phyloP scores from a whole-genome alignment of 2,113 vertebrate species.

The Perca flavescens region DNA sequence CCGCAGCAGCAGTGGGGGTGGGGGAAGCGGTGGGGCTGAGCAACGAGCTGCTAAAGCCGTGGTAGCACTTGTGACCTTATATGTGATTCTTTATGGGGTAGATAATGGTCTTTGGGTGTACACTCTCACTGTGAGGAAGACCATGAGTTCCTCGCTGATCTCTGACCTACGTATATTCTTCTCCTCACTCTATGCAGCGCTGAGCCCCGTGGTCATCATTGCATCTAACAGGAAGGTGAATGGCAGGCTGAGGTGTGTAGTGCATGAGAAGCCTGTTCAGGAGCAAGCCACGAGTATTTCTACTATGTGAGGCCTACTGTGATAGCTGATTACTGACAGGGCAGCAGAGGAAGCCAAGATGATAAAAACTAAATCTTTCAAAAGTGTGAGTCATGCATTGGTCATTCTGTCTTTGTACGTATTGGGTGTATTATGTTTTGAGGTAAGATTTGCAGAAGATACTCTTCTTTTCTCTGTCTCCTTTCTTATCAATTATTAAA shows the following conservation, averaged over 20 bases:
- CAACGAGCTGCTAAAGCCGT: conserved; percentile 80
- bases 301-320: conserved; percentile 39
- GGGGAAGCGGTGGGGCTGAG: conserved; percentile 52
- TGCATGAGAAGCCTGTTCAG: conserved; percentile 41
- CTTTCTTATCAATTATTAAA: background rate
- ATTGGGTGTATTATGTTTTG: background rate
- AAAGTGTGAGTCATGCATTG: background rate
- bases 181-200: conserved; percentile 80
- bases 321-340: conserved; percentile 8
- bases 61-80: conserved; percentile 79
- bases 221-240: conserved; percentile 83
- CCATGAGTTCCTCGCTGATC: conserved; percentile 76
- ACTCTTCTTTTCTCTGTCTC: background rate
- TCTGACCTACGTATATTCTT: conserved; percentile 84
- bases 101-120: conserved; percentile 86
- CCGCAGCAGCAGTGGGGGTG: conserved; percentile 40
- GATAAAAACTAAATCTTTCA: background rate
- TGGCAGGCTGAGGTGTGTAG: conserved; percentile 62
- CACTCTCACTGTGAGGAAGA: conserved; percentile 77
- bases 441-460: background rate
- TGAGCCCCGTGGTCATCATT: conserved; percentile 83
- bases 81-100: conserved; percentile 80
- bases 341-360: conserved; percentile 7
- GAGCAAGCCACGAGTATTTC: conserved; percentile 44
- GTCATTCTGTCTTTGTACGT: background rate